A percentile compares a stretch with the other conserved stretches of the same genome.
phyloP scores from a whole-genome alignment of 2,797 vertebrate species.

The Poecile montanus region DNA sequence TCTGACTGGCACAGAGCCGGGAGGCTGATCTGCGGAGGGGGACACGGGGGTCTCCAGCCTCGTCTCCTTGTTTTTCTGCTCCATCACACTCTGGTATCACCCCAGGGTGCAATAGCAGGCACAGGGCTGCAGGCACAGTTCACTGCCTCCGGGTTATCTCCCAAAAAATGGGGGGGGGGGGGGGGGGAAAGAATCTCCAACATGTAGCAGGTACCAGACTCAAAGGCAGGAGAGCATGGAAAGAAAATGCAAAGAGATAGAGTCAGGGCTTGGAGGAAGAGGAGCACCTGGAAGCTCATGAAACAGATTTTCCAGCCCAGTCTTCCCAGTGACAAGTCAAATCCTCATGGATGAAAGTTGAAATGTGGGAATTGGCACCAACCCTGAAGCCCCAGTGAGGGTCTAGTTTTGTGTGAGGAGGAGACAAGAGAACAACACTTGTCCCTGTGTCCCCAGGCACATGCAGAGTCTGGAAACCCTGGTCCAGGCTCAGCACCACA shows the following conservation, averaged over 20 bases:
- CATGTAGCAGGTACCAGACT: neutral
- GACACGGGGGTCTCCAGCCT: neutral
- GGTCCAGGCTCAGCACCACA: neutral
- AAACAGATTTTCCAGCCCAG: neutral
- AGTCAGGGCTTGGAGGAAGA: neutral
- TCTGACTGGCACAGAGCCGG: neutral
- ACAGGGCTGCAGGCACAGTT: neutral
- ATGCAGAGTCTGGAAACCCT: neutral
- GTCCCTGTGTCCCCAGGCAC: neutral
- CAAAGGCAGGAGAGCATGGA: neutral
- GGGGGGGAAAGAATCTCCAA: neutral
- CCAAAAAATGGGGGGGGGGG: fast-evolving
- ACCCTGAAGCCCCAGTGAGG: fast-evolving
- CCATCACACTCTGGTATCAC: neutral
- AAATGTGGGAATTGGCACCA: fast-evolving
- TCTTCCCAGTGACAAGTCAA: neutral
- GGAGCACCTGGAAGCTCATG: neutral
- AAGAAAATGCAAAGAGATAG: neutral
- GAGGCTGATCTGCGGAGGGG: neutral
- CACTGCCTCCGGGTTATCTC: neutral
- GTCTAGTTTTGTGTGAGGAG: neutral
- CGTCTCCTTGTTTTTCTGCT: neutral
- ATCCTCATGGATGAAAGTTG: fast-evolving
- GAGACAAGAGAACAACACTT: neutral
- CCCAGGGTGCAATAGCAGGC: neutral